Conservation (phyloP, 2,888 invertebrate species). For the Troglohyphantes excavatus region DNA sequence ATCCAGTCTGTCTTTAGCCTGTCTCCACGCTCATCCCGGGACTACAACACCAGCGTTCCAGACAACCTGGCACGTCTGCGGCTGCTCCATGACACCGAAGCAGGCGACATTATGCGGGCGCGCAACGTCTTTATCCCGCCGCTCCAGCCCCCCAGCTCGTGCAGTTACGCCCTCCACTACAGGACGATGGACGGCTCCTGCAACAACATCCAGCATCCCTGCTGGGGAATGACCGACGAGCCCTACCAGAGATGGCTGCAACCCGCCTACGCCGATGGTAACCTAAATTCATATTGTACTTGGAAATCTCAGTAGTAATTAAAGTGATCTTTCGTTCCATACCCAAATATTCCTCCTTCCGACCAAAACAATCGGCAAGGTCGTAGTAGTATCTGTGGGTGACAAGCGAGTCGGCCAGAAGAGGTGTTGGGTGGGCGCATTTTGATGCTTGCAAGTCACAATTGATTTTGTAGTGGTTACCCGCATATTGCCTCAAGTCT, state of each 20-base stretch:
- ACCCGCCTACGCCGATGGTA: slow-evolving; percentile 68
- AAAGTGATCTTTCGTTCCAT: neutral
- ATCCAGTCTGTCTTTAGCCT: neutral
- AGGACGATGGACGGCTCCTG: slow-evolving; percentile 75
- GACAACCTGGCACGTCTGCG: slow-evolving; percentile 12
- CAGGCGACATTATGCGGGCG: neutral
- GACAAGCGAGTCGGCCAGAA: too few species aligned
- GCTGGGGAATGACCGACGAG: slow-evolving; percentile 75
- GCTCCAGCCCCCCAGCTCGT: neutral
- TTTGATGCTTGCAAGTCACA: too few species aligned
- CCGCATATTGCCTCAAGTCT: too few species aligned
- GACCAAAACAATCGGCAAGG: too few species aligned
- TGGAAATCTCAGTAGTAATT: neutral
- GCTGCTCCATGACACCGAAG: neutral
- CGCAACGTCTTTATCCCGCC: slow-evolving; percentile 35
- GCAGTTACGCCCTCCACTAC: slow-evolving; percentile 18
- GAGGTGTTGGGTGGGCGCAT: too few species aligned
- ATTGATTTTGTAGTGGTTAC: too few species aligned
- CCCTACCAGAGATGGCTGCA: slow-evolving; percentile 72
- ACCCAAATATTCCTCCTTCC: too few species aligned
- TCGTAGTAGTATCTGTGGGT: too few species aligned
- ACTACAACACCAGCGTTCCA: neutral
- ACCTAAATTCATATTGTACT: too few species aligned
- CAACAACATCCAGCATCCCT: slow-evolving; percentile 70
- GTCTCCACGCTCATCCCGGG: neutral